A percentile compares a stretch with the other conserved stretches of the same genome.
Evolutionary conservation across 2,888 invertebrate genomes (phyloP).

Genomic region (Rugalucina vietnamica): DNA sequence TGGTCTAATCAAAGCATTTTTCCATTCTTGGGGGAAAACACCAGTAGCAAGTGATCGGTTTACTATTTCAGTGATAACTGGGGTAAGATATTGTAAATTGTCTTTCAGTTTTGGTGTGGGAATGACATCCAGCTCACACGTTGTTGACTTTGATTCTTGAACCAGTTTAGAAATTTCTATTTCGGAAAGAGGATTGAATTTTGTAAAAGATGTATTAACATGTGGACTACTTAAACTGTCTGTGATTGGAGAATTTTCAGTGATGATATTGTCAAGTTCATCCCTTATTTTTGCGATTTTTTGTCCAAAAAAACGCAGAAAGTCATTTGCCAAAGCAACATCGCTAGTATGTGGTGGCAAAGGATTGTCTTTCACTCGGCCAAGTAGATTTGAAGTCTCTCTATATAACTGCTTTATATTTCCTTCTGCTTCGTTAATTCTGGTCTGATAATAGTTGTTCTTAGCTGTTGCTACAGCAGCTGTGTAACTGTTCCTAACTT

Average conservation of each 20-base stretch:
- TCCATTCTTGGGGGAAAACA: slow-evolving; percentile 42
- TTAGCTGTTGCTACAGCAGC: slow-evolving; percentile 27
- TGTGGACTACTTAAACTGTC: background rate
- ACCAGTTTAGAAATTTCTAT: slow-evolving; percentile 35
- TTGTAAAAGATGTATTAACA: background rate
- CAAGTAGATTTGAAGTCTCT: slow-evolving; percentile 28
- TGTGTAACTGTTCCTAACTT: slow-evolving; percentile 31
- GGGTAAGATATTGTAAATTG: slow-evolving; percentile 13
- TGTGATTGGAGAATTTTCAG: background rate
- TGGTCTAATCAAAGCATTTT: slow-evolving; percentile 37
- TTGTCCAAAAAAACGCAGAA: slow-evolving; percentile 24
- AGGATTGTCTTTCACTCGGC: slow-evolving; percentile 35
- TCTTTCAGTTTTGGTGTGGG: slow-evolving; percentile 34
- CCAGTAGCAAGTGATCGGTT: slow-evolving; percentile 27
- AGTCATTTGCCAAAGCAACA: slow-evolving; percentile 37
- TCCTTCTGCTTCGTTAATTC: slow-evolving; percentile 36
- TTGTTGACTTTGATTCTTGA: slow-evolving; percentile 26
- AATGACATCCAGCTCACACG: slow-evolving; percentile 35
- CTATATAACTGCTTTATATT: slow-evolving; percentile 30
- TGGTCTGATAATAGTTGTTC: slow-evolving; percentile 25
- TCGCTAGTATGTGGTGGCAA: slow-evolving; percentile 27
- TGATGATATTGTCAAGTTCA: slow-evolving; percentile 26
- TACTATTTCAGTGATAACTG: slow-evolving; percentile 35
- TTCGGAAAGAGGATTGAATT: slow-evolving; percentile 17
- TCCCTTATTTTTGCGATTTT: slow-evolving; percentile 34